Evolutionary conservation across 2,113 vertebrate species (phyloP).

Genomic region (Nothobranchius kuhntae): DNA sequence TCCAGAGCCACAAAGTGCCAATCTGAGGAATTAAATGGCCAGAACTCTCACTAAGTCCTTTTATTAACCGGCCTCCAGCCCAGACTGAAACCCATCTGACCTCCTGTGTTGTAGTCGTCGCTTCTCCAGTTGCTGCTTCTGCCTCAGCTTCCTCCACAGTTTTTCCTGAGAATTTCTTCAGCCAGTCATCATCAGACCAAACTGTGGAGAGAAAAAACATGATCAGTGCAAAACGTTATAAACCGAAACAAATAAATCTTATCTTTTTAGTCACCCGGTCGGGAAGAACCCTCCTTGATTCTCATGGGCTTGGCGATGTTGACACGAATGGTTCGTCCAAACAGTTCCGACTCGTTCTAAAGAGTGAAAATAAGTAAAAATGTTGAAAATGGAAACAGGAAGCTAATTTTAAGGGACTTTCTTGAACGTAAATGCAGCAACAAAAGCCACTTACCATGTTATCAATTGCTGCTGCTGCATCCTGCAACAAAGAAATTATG

Average conservation of each 20-base stretch:
- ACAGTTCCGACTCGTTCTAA: conserved; percentile 96
- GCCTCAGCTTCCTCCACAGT: conserved; percentile 88
- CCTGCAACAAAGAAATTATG: conserved; percentile 69
- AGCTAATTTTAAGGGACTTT: background rate
- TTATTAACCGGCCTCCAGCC: background rate
- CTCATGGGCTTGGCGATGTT: conserved; percentile 97
- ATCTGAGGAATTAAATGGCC: too few relatives aligned
- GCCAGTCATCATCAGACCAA: conserved; percentile 98
- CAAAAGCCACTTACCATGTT: conserved; percentile 86
- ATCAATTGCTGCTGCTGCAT: conserved; percentile 95
- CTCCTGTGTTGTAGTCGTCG: conserved; percentile 81
- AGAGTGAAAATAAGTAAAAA: background rate
- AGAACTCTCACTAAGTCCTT: background rate
- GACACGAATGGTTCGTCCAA: conserved; percentile 92
- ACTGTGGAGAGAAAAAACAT: conserved; percentile 73
- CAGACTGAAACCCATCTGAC: conserved; percentile 59
- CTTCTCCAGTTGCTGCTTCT: conserved; percentile 77
- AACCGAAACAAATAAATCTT: background rate
- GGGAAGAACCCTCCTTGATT: conserved; percentile 95
- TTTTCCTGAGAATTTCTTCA: conserved; percentile 98
- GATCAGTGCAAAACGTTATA: background rate
- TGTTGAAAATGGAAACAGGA: background rate
- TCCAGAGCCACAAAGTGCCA: background rate
- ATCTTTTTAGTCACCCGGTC: conserved; percentile 82
- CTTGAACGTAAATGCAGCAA: background rate